Percentiles rank a stretch among this genome's conserved stretches.
Evolutionary conservation across 2,113 vertebrate genomes (phyloP).

Genomic region (Pelodiscus sinensis): DNA sequence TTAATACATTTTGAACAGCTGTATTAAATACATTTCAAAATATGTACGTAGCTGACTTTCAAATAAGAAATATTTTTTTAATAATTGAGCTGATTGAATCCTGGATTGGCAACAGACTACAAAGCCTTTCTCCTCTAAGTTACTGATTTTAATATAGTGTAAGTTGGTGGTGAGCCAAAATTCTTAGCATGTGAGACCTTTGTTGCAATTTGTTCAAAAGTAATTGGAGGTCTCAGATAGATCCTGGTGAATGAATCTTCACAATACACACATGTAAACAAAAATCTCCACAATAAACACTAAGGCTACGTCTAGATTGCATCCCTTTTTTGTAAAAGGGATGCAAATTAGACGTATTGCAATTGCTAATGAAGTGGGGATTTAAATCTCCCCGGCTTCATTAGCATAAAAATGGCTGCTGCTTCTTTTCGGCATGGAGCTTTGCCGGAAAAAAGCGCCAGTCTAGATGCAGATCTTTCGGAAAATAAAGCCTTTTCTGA

Average conservation of each 20-base stretch:
- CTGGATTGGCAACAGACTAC: background rate
- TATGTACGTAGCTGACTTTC: background rate
- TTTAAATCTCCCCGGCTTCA: too few species aligned
- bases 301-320: too few species aligned
- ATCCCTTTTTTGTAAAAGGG: too few species aligned
- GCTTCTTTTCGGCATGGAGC: too few species aligned
- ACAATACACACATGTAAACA: background rate
- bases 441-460: too few species aligned
- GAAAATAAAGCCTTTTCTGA: too few species aligned
- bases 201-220: background rate
- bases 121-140: background rate
- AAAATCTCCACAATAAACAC: slow-evolving; percentile 20
- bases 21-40: background rate
- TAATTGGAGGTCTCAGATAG: background rate
- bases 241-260: background rate
- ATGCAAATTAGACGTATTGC: too few species aligned
- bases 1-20: background rate
- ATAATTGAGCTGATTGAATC: background rate
- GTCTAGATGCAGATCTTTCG: too few species aligned
- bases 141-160: background rate
- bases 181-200: background rate
- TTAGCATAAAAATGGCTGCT: too few species aligned
- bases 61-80: background rate
- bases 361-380: too few species aligned
- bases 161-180: background rate